phyloP scores from a whole-genome alignment of 1,140 invertebrate species.

The Conopomorpha cramerella region DNA sequence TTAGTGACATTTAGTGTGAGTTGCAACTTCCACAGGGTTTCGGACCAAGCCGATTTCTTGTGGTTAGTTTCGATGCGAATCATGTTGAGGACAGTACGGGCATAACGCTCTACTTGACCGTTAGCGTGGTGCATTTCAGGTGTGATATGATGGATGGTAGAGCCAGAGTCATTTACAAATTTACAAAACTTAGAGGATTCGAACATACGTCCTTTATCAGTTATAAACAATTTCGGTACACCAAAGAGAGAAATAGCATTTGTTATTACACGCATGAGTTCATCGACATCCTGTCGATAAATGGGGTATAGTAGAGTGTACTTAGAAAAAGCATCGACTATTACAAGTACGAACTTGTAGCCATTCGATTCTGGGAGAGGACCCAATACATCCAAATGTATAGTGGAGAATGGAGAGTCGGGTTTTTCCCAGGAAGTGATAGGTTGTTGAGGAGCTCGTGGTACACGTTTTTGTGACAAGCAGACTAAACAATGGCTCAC shows the following conservation, averaged over 20 bases:
- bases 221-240: too few species aligned
- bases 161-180: background rate
- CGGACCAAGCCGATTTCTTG: constrained; percentile 5
- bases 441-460: too few species aligned
- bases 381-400: too few species aligned
- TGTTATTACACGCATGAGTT: constrained; percentile 1
- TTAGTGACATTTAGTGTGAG: constrained; percentile 1
- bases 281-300: background rate
- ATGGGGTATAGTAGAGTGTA: constrained; percentile 1
- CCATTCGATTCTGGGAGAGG: too few species aligned
- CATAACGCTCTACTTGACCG: constrained; percentile 12
- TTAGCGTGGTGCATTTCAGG: constrained; percentile 9
- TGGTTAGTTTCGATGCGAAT: too few species aligned
- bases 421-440: too few species aligned
- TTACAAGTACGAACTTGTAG: constrained; percentile 3
- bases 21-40: background rate
- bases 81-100: too few species aligned
- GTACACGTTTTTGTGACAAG: too few species aligned
- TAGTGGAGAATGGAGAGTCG: too few species aligned
- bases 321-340: constrained; percentile 9
- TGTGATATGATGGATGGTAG: too few species aligned
- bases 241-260: background rate
- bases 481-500: too few species aligned
- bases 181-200: background rate
- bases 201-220: constrained; percentile 1